A percentile compares a stretch with the other conserved stretches of the same genome.
phyloP scores from a whole-genome alignment of 2,888 invertebrate species.

The Keiferia lycopersicella region DNA sequence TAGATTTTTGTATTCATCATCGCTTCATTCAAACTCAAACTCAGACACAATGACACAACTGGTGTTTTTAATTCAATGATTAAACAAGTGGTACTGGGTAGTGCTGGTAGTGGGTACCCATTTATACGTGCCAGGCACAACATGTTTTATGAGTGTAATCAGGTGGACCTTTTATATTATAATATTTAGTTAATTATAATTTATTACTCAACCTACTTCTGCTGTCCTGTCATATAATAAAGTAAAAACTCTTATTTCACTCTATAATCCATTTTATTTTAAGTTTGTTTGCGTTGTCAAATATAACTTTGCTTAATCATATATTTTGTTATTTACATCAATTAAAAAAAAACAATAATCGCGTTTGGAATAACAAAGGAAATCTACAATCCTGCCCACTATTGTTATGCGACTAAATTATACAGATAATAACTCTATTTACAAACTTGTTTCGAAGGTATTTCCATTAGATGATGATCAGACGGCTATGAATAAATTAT shows the following conservation, averaged over 20 bases:
- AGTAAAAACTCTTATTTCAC: no score
- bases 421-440: conserved; percentile 12
- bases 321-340: background rate
- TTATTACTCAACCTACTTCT: background rate
- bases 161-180: conserved; percentile 3
- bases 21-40: conserved; percentile 14
- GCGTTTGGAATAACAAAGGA: conserved; percentile 2
- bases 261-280: no score
- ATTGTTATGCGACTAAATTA: conserved; percentile 10
- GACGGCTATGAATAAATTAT: conserved; percentile 18
- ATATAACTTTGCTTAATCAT: no score
- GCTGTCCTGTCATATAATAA: no score
- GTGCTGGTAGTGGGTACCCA: no score
- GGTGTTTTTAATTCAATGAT: conserved; percentile 11
- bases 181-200: background rate
- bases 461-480: conserved; percentile 22
- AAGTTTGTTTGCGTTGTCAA: no score
- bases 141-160: background rate
- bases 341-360: background rate
- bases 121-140: background rate
- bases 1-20: conserved; percentile 8
- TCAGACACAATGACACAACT: no score
- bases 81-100: conserved; percentile 5
- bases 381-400: conserved; percentile 6
- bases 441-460: conserved; percentile 6